Conservation (phyloP, 2,113 vertebrate genomes). For the Tringa solitaria region DNA sequence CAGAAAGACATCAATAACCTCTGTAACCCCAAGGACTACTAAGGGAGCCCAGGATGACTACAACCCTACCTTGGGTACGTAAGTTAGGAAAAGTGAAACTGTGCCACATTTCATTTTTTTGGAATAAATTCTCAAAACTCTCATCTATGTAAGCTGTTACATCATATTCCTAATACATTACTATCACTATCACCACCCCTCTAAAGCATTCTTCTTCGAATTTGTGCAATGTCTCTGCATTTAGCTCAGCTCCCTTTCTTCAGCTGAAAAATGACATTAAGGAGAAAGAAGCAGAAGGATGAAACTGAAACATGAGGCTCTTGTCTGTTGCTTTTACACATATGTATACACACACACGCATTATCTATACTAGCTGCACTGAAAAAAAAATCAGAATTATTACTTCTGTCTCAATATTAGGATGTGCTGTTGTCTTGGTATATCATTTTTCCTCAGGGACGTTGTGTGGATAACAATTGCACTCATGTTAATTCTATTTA, state of each 20-base stretch:
- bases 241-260: background rate
- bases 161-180: background rate
- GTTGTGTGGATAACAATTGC: background rate
- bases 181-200: background rate
- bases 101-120: background rate
- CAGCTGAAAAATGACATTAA: background rate
- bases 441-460: background rate
- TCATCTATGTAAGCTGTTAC: background rate
- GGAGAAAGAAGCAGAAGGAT: background rate
- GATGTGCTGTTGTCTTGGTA: background rate
- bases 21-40: fast-evolving
- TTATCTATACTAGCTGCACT: background rate
- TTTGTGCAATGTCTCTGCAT: background rate
- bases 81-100: background rate
- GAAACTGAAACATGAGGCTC: background rate
- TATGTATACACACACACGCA: background rate
- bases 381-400: background rate
- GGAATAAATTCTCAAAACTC: background rate
- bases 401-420: background rate
- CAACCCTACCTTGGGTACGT: background rate
- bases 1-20: background rate
- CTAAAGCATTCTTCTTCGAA: background rate
- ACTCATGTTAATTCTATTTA: constrained; percentile 26
- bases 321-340: background rate
- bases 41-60: background rate